Evolutionary conservation across 2,888 invertebrate genomes (phyloP).

Genomic region (Hemistola chrysoprasaria): DNA sequence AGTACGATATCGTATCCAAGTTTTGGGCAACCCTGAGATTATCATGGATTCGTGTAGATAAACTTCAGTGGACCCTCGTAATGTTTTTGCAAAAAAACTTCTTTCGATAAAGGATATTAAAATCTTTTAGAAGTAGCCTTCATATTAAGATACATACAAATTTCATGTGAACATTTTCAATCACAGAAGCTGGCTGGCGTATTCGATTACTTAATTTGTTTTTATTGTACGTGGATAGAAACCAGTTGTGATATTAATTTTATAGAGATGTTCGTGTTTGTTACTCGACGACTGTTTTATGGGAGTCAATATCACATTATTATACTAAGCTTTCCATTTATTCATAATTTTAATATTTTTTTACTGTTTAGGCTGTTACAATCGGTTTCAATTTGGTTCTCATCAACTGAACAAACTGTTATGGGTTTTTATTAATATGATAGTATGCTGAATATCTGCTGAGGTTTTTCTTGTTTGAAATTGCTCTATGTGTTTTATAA

Average conservation of each 20-base stretch:
- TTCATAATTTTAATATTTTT: slow-evolving; percentile 24
- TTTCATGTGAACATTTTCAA: slow-evolving; percentile 19
- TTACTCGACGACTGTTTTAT: slow-evolving; percentile 11
- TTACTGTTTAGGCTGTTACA: too few relatives aligned
- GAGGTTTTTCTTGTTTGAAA: too few relatives aligned
- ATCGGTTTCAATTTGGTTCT: slow-evolving; percentile 31
- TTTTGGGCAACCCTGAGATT: too few relatives aligned
- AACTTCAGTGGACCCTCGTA: too few relatives aligned
- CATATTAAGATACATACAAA: slow-evolving; percentile 9
- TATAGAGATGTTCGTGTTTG: slow-evolving; percentile 3
- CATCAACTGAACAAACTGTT: slow-evolving; percentile 33
- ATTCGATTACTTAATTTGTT: slow-evolving; percentile 12
- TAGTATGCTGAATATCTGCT: too few relatives aligned
- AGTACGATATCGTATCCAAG: too few relatives aligned
- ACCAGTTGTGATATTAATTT: slow-evolving; percentile 2
- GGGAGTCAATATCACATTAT: slow-evolving; percentile 14
- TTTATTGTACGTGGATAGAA: slow-evolving; percentile 3
- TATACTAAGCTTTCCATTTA: slow-evolving; percentile 28
- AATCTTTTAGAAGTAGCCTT: slow-evolving; percentile 11
- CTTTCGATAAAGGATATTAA: slow-evolving; percentile 7
- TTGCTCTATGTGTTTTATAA: too few relatives aligned
- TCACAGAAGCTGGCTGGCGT: slow-evolving; percentile 6
- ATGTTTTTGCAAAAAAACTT: too few relatives aligned
- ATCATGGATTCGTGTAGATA: too few relatives aligned
- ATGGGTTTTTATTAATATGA: slow-evolving; percentile 29